Conservation (phyloP, 2,113 vertebrate species). For the Pterophyllum scalare region DNA sequence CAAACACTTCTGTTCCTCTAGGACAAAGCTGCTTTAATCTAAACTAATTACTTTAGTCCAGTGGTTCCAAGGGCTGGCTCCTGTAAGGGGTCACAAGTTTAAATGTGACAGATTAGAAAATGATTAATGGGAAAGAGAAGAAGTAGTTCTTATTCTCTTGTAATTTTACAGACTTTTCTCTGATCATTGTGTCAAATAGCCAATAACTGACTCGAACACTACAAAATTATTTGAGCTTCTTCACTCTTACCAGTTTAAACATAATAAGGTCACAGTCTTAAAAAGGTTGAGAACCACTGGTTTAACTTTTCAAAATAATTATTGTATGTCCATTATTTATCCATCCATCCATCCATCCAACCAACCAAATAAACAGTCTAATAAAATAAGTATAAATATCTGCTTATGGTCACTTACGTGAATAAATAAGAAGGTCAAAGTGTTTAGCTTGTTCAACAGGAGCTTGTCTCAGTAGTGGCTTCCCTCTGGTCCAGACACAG, state of each 20-base stretch:
- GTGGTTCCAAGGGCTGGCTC: neutral
- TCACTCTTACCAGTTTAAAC: no score
- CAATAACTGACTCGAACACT: no score
- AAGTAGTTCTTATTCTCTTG: neutral
- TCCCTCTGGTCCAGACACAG: constrained; percentile 20
- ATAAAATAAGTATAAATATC: neutral
- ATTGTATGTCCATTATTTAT: no score
- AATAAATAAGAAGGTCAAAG: neutral
- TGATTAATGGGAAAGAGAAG: constrained; percentile 2
- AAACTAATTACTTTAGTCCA: constrained; percentile 9
- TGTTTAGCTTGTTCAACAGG: constrained; percentile 1
- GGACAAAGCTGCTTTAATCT: neutral
- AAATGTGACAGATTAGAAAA: constrained; percentile 13
- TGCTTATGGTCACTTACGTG: neutral
- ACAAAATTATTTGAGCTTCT: no score
- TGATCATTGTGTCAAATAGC: neutral
- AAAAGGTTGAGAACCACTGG: no score
- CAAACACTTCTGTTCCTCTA: constrained; percentile 3
- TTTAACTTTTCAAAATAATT: no score
- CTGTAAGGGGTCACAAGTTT: constrained; percentile 2
- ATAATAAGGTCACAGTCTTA: no score
- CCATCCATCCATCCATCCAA: no score
- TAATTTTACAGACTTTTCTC: constrained; percentile 3
- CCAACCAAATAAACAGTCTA: neutral
- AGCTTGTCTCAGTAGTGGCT: constrained; percentile 15